Percentiles rank a stretch among this genome's conserved stretches.
phyloP scores from a whole-genome alignment of 2,797 vertebrate species.

The Champsocephalus esox region DNA sequence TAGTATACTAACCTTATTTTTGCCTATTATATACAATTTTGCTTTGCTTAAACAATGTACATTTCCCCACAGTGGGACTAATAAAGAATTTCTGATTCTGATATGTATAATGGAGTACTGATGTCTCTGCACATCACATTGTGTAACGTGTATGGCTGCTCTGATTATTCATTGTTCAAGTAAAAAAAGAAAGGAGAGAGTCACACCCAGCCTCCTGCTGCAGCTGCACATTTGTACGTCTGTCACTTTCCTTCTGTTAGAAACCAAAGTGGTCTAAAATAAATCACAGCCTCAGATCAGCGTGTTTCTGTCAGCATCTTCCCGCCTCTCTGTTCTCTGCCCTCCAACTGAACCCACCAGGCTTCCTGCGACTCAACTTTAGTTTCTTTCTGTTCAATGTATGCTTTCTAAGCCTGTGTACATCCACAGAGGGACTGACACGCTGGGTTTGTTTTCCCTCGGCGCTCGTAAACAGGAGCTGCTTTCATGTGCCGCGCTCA shows the following conservation, averaged over 20 bases:
- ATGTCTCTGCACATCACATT: background rate
- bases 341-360: constrained; percentile 59
- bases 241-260: background rate
- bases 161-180: background rate
- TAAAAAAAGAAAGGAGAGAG: background rate
- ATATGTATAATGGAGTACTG: too few relatives aligned
- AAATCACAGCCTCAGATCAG: constrained; percentile 51
- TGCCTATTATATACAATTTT: too few relatives aligned
- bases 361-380: constrained; percentile 18
- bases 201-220: constrained; percentile 13
- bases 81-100: too few relatives aligned
- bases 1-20: too few relatives aligned
- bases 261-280: constrained; percentile 26
- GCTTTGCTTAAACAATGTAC: too few relatives aligned
- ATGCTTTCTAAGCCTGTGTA: constrained; percentile 27
- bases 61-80: too few relatives aligned
- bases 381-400: background rate
- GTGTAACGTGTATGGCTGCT: background rate
- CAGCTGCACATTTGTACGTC: constrained; percentile 16
- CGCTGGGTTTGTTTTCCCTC: constrained; percentile 62
- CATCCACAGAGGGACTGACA: constrained; percentile 56
- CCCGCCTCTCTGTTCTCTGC: constrained; percentile 31
- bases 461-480: constrained; percentile 57
- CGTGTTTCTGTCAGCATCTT: constrained; percentile 44
- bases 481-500: constrained; percentile 73